These are phyloP conservation scores for Amphipyra tragopoginis DNA, from an alignment of 2,888 invertebrate species.

Conservation along the genomic window DNA sequence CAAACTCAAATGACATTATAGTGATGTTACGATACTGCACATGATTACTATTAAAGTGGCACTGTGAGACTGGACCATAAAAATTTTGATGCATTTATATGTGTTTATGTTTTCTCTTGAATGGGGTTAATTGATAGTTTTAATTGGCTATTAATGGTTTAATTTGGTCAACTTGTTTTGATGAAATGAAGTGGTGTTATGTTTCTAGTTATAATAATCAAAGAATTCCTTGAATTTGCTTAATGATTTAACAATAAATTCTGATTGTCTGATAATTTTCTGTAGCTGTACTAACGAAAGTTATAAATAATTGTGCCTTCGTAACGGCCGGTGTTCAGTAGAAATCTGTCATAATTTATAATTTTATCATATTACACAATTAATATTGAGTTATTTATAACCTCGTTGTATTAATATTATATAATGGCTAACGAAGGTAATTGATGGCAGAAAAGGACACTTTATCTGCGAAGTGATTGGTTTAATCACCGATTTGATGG, in stretches of 20 bases:
- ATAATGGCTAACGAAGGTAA: slow-evolving; percentile 69
- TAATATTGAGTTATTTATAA: slow-evolving; percentile 69
- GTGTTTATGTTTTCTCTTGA: slow-evolving; percentile 21
- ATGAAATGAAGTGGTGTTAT: slow-evolving; percentile 6
- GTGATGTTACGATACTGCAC: slow-evolving; percentile 58
- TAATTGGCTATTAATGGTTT: slow-evolving; percentile 25
- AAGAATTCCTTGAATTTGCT: no score
- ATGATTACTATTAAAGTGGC: slow-evolving; percentile 57
- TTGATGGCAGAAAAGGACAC: slow-evolving; percentile 63
- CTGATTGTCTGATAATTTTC: background rate
- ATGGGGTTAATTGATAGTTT: slow-evolving; percentile 6
- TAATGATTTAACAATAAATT: no score
- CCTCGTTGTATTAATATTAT: slow-evolving; percentile 63
- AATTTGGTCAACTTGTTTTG: slow-evolving; percentile 36
- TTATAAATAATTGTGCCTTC: slow-evolving; percentile 36
- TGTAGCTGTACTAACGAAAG: slow-evolving; percentile 24
- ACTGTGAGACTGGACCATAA: slow-evolving; percentile 36
- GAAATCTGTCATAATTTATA: slow-evolving; percentile 70
- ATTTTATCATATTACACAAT: slow-evolving; percentile 77
- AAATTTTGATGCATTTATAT: slow-evolving; percentile 25
- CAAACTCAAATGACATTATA: slow-evolving; percentile 69
- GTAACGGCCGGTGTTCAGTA: slow-evolving; percentile 43
- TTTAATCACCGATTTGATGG: slow-evolving; percentile 34
- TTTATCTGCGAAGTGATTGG: slow-evolving; percentile 47
- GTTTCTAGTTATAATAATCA: no score